Conservation (phyloP, 2,888 invertebrate species). For the Chelonus formosanus region DNA sequence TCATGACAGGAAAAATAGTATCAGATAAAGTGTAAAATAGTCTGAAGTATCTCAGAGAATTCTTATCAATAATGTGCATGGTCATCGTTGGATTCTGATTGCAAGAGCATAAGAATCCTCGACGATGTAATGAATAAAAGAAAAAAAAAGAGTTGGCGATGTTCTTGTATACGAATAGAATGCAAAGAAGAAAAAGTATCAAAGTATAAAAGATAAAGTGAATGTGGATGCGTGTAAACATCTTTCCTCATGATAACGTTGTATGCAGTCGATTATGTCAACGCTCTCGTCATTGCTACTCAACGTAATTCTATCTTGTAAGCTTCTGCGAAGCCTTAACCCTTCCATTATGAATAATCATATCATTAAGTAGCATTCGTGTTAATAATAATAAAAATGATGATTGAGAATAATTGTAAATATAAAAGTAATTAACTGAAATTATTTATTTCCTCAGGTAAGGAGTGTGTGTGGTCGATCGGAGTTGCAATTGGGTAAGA, state of each 20-base stretch:
- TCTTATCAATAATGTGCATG: no score
- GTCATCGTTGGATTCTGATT: no score
- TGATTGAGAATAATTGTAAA: no score
- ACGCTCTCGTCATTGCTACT: slow-evolving; percentile 19
- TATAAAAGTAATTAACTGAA: no score
- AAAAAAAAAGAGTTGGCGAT: no score
- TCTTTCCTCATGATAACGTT: slow-evolving; percentile 6
- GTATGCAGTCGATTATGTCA: slow-evolving; percentile 19
- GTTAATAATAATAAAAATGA: background rate
- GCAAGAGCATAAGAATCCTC: no score
- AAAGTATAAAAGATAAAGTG: slow-evolving; percentile 13
- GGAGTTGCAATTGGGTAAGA: slow-evolving; percentile 43
- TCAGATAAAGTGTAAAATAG: no score
- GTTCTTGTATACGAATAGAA: no score
- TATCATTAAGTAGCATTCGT: background rate
- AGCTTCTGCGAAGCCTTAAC: background rate
- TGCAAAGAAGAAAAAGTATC: background rate
- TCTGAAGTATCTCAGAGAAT: no score
- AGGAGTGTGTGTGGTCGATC: slow-evolving; percentile 58
- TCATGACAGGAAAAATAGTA: no score
- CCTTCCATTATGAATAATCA: background rate
- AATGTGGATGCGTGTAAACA: slow-evolving; percentile 16
- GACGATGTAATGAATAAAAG: no score
- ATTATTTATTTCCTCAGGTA: slow-evolving; percentile 52
- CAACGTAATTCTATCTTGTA: slow-evolving; percentile 10